Base-by-base conservation (phyloP, 2,888 invertebrate species). In the Temnothorax rugatulus region DNA sequence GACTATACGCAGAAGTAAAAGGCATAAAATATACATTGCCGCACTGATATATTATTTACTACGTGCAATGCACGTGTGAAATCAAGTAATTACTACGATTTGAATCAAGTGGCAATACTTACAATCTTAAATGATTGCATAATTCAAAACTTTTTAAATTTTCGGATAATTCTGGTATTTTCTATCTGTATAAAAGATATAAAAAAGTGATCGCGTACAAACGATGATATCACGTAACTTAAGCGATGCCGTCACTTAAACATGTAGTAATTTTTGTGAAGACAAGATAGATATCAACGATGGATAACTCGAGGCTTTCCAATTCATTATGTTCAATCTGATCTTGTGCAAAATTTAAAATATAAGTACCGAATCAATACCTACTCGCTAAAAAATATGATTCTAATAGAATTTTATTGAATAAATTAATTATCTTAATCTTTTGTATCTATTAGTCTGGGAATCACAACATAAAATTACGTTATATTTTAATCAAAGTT, bases 1-100 rank as follows among this genome's bases (percentile, higher is more conserved):
- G 74, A 41, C 18, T 34, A 3, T 34, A 54, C 21, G 7, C 8
- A 47, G 15, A 61, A 75, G 61, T n/a, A n/a, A n/a, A 29, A 34
- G 21, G 13, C n/a, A 61, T 74, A 47, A 74, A 74, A 59, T 38
- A 75, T 61, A 21, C 34, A 61, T 47, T 47, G 21, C 15, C 34
- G 9, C 15, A 75, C 15, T 29, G 29, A 21, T 29, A 8, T 11
- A 47, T 75, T 75, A 75, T 61, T 47, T 29, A 29, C 18, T 41
- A 59, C 29, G 13, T 47, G 29, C 15, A 59, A 57, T 15, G 25
- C 11, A 57, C 3, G 3, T 44, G 29, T 44, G 29, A 29, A 29
- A 21, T 74, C n/a, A 47, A 74, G 29, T 44, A 44, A 61, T 44
- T 15, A 47, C 9, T 44, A 41, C 5, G 41, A 61, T 34, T 47